phyloP scores from a whole-genome alignment of 2,888 invertebrate genomes.

The Xestia c-nigrum region DNA sequence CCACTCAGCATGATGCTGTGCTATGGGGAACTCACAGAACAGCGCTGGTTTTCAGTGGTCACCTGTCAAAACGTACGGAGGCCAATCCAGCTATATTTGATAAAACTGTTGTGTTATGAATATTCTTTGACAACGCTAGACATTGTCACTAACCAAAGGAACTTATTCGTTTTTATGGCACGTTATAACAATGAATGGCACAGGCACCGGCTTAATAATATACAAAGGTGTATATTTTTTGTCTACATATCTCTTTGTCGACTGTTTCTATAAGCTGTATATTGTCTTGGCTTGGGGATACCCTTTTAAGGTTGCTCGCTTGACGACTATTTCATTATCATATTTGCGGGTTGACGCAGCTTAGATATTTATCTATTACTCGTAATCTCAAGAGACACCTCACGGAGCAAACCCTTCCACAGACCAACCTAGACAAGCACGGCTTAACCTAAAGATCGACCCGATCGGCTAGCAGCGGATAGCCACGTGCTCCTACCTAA shows the following conservation, averaged over 20 bases:
- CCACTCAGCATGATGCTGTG: too few relatives aligned
- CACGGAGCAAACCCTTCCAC: too few relatives aligned
- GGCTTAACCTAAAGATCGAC: neutral
- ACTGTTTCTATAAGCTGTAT: neutral
- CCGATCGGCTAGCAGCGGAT: neutral
- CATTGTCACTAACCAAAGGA: neutral
- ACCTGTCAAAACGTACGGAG: too few relatives aligned
- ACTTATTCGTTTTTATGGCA: slow-evolving; percentile 9
- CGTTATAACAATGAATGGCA: slow-evolving; percentile 1
- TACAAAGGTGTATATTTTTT: slow-evolving; percentile 28
- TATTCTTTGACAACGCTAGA: neutral
- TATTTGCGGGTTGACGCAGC: too few relatives aligned
- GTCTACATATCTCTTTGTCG: slow-evolving; percentile 23
- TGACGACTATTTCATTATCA: too few relatives aligned
- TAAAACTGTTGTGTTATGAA: too few relatives aligned
- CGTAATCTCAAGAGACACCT: too few relatives aligned
- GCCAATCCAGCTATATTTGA: too few relatives aligned
- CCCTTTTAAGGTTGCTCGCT: neutral
- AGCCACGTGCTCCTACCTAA: neutral
- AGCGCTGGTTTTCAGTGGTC: too few relatives aligned
- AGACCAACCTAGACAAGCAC: neutral
- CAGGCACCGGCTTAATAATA: neutral
- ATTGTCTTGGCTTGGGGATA: slow-evolving; percentile 16
- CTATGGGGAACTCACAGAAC: too few relatives aligned
- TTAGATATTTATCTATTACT: too few relatives aligned